Evolutionary conservation across 1,140 invertebrate genomes (phyloP), one percentile per base, ranked within the genome.

Genomic region (Drosophila orena): DNA sequence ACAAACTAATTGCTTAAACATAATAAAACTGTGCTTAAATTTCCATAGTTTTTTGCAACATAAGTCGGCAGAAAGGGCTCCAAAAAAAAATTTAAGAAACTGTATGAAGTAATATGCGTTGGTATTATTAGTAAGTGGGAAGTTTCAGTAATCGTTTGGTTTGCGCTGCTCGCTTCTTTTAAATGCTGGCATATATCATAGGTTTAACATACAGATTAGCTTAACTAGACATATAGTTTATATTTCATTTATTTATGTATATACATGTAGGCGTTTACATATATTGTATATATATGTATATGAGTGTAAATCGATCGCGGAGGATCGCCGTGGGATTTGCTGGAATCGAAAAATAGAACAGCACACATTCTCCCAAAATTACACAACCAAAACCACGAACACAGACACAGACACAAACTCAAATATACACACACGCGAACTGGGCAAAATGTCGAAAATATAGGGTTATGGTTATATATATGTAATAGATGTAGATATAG

Each of bases 261-360:
- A 43, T 70, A 60, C 17, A 17, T 17, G 17, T 17, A 17, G 17
- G 17, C 17, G 17, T 17, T 17, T 17, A 17, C 17, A 17, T 17
- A 17, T 17, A 17, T 17, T 27, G 42, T 37, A 17, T 43, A 49
- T 35, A 22, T 2, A 6, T 35, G 50, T 56, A 44, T 53, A 52
- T 60, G 44, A 43, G 22, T 69, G 43, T 65, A 58, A 65, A 68
- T 62, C 57, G 55, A 72, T 72, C 69, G 55, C 35, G 43, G 46
- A 38, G 35, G 66, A 71, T 72, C 69, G 57, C 57, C 71, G 57
- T 62, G 57, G 71, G 71, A 54, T 59, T 68, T 38, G 57, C 58
- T 74, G 71, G 71, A 74, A 74, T 74, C 46, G 14, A 40, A 64
- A 64, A 69, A 54, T 66, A 65, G 58, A 44, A 65, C 60, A 22